phyloP scores from a whole-genome alignment of 2,797 vertebrate species.

The Netta rufina region DNA sequence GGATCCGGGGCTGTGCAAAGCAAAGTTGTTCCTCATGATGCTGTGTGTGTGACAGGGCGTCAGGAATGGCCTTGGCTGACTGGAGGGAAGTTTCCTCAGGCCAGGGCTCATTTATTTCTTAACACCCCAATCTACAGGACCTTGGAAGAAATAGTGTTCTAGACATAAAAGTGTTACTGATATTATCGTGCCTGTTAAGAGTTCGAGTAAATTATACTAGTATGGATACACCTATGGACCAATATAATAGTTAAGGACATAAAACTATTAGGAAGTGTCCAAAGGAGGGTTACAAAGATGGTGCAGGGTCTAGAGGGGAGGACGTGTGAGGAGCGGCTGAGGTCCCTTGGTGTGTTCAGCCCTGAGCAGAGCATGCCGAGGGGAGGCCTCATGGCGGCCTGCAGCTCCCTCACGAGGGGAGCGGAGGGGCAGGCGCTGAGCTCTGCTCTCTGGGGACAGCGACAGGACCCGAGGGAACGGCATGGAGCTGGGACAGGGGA shows the following conservation, averaged over 20 bases:
- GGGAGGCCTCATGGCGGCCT: too few relatives aligned
- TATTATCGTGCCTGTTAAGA: neutral
- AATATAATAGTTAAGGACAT: neutral
- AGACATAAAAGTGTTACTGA: neutral
- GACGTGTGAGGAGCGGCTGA: rapidly evolving
- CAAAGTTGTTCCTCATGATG: rapidly evolving
- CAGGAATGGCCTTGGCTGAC: neutral
- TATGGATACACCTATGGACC: neutral
- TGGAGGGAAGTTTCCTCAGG: neutral
- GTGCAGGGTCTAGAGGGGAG: too few relatives aligned
- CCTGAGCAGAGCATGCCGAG: too few relatives aligned
- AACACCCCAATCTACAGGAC: neutral
- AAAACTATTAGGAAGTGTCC: neutral
- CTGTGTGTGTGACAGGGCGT: neutral
- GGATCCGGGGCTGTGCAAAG: neutral
- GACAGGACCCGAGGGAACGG: neutral
- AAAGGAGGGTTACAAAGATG: neutral
- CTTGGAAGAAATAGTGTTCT: neutral
- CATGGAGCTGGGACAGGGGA: neutral
- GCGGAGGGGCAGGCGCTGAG: neutral
- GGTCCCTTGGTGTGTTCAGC: too few relatives aligned
- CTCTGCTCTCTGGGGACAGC: neutral
- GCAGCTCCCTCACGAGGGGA: too few relatives aligned
- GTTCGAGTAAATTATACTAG: neutral
- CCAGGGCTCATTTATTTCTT: neutral